phyloP scores from a whole-genome alignment of 23 tunicate genomes.

The Ascidia mentula region DNA sequence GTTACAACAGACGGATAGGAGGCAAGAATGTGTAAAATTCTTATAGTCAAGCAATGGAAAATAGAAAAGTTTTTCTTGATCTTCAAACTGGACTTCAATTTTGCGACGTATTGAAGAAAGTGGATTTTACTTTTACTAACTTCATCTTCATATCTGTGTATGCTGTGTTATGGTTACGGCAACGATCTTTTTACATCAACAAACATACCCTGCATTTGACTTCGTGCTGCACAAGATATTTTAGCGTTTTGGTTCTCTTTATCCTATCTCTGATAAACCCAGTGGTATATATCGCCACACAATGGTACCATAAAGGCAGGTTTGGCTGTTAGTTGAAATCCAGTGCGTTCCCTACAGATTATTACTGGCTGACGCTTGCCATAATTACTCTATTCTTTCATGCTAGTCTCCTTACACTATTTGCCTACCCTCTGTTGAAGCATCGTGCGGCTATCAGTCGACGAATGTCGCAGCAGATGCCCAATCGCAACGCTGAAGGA shows the following conservation, averaged over 20 bases:
- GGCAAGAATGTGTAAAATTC: no score
- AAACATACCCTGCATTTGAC: slow-evolving; percentile 17
- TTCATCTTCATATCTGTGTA: slow-evolving; percentile 29
- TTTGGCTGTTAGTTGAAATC: slow-evolving; percentile 22
- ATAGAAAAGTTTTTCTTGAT: slow-evolving; percentile 11
- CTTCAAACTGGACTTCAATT: not conserved
- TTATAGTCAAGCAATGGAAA: no score
- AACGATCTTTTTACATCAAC: slow-evolving; percentile 24
- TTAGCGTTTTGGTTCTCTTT: slow-evolving; percentile 13
- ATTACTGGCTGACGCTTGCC: slow-evolving; percentile 18
- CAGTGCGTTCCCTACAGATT: slow-evolving; percentile 11
- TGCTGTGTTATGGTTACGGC: slow-evolving; percentile 30
- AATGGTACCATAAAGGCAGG: slow-evolving; percentile 11
- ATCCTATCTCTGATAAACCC: slow-evolving; percentile 14
- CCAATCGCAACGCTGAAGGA: not conserved
- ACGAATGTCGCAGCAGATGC: not conserved
- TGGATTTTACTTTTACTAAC: slow-evolving; percentile 22
- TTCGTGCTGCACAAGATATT: slow-evolving; percentile 5
- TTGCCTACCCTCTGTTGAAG: slow-evolving; percentile 13
- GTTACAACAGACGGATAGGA: no score
- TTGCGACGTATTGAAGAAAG: slow-evolving; percentile 17
- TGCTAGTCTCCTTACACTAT: not conserved
- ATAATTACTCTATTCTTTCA: slow-evolving; percentile 18
- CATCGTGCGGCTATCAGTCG: slow-evolving; percentile 8
- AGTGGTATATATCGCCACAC: slow-evolving; percentile 15